These are phyloP conservation scores for Cromileptes altivelis DNA, from an alignment of 2,113 vertebrate species.

Conservation along the genomic window DNA sequence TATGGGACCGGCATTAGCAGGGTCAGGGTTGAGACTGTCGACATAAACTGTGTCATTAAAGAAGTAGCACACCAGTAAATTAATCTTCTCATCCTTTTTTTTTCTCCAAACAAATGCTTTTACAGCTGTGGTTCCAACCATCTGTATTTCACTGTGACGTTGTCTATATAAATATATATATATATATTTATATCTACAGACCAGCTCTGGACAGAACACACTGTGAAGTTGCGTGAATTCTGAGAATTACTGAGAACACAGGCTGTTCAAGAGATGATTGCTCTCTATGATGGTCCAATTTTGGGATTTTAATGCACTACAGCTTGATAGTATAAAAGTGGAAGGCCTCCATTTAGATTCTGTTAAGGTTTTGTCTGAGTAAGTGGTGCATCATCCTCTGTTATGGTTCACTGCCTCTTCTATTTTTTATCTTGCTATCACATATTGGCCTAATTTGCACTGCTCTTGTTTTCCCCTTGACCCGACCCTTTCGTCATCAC, in stretches of 20 bases:
- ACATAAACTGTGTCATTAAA: slow-evolving; percentile 82
- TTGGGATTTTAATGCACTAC: slow-evolving; percentile 45
- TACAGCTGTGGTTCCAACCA: slow-evolving; percentile 58
- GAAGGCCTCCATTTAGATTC: slow-evolving; percentile 39
- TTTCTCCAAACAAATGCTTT: slow-evolving; percentile 79
- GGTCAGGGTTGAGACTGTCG: slow-evolving; percentile 61
- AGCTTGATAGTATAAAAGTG: slow-evolving; percentile 34
- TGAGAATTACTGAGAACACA: slow-evolving; percentile 49
- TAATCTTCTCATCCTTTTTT: slow-evolving; percentile 80
- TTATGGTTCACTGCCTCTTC: slow-evolving; percentile 44
- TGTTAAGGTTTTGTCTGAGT: slow-evolving; percentile 54
- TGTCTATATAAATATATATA: slow-evolving; percentile 2
- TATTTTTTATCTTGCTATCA: slow-evolving; percentile 42
- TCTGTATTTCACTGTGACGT: slow-evolving; percentile 67
- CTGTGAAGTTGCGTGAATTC: slow-evolving; percentile 32
- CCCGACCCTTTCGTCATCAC: slow-evolving; percentile 20
- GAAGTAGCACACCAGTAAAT: slow-evolving; percentile 79
- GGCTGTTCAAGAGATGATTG: slow-evolving; percentile 29
- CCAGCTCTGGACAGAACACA: slow-evolving; percentile 19
- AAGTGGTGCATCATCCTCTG: slow-evolving; percentile 60
- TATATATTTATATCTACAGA: neutral
- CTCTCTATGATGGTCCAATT: slow-evolving; percentile 43
- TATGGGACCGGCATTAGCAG: slow-evolving; percentile 67
- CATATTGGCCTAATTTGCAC: slow-evolving; percentile 42
- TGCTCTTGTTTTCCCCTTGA: slow-evolving; percentile 54